Percentiles rank a stretch among this genome's conserved stretches.
phyloP scores from a whole-genome alignment of 1,140 invertebrate genomes.

The Drosophila orena region DNA sequence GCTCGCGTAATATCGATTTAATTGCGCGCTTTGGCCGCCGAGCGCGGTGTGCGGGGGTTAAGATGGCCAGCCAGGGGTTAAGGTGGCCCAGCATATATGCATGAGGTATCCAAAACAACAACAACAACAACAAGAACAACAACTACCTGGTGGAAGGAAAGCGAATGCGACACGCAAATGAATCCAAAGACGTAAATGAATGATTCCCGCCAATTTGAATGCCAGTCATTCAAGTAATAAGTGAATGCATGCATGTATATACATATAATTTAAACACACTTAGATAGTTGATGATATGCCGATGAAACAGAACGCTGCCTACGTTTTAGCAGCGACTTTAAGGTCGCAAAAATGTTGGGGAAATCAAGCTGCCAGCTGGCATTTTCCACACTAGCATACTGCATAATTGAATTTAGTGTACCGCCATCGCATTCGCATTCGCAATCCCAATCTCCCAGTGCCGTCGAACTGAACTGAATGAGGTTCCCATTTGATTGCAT shows the following conservation, averaged over 20 bases:
- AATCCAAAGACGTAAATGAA: conserved; percentile 12
- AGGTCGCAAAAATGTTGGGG: too few species aligned
- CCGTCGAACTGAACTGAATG: conserved; percentile 49
- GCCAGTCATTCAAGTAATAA: conserved; percentile 19
- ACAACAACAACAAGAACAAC: conserved; percentile 1
- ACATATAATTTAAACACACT: not conserved
- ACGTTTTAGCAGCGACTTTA: not conserved
- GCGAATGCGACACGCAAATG: conserved; percentile 24
- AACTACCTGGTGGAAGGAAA: conserved; percentile 6
- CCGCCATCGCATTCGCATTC: not conserved
- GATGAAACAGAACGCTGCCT: too few species aligned
- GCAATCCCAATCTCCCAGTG: conserved; percentile 15
- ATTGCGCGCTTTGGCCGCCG: conserved; percentile 22
- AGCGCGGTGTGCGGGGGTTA: not conserved
- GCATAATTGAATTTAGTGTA: conserved; percentile 55
- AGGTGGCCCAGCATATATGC: conserved; percentile 13
- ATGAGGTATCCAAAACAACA: conserved; percentile 11
- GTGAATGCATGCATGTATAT: too few species aligned
- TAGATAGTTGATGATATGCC: too few species aligned
- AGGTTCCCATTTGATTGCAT: conserved; percentile 64
- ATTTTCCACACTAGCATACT: conserved; percentile 6
- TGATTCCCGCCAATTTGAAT: conserved; percentile 17
- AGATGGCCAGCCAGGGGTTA: not conserved
- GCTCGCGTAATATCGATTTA: conserved; percentile 61
- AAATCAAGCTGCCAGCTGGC: too few species aligned